Percentiles rank a stretch among this genome's conserved stretches.
phyloP scores from a whole-genome alignment of 2,888 invertebrate genomes.

The Dinocampus coccinellae region DNA sequence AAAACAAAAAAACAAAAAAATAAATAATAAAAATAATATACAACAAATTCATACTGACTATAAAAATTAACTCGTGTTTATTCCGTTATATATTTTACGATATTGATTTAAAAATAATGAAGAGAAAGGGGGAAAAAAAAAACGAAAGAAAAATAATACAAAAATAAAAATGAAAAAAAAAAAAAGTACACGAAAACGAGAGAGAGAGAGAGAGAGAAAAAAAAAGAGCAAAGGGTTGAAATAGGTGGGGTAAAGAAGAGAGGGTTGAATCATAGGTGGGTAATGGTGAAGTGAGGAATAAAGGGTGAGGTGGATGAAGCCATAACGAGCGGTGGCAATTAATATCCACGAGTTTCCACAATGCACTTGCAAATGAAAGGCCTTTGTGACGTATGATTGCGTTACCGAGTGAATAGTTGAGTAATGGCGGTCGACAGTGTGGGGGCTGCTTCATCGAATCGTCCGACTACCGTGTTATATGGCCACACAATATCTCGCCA shows the following conservation, averaged over 20 bases:
- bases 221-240: not conserved
- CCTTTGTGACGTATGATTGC: constrained; percentile 70
- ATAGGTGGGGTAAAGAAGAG: not conserved
- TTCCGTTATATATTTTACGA: not conserved
- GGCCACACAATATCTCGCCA: constrained; percentile 11
- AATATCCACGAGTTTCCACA: constrained; percentile 69
- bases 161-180: too few species aligned
- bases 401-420: constrained; percentile 70
- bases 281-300: not conserved
- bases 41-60: not conserved
- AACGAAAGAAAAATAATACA: not conserved
- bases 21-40: not conserved
- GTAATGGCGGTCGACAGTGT: constrained; percentile 66
- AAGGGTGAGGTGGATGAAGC: constrained; percentile 47
- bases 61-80: not conserved
- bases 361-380: constrained; percentile 70
- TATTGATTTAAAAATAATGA: not conserved
- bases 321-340: constrained; percentile 69
- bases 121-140: not conserved
- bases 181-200: too few species aligned
- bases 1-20: too few species aligned
- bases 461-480: constrained; percentile 28
- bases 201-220: not conserved
- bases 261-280: not conserved
- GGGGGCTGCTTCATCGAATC: constrained; percentile 59